Percentiles rank a stretch among this genome's conserved stretches.
phyloP scores from a whole-genome alignment of 2,797 vertebrate species.

The Acanthopagrus latus region DNA sequence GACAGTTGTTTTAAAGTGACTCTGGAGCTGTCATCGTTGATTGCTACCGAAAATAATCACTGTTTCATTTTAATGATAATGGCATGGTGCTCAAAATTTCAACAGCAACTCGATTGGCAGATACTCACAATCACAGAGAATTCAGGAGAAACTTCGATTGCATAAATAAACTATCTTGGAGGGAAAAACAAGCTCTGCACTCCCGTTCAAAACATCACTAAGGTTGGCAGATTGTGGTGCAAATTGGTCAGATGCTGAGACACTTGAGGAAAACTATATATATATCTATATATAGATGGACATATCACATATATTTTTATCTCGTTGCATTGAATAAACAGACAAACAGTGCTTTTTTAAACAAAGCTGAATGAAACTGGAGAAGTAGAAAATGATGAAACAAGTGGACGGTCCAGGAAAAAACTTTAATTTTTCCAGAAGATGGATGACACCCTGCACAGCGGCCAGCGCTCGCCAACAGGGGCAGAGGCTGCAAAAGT shows the following conservation, averaged over 20 bases:
- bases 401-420: slow-evolving; percentile 42
- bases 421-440: slow-evolving; percentile 58
- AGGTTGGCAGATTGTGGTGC: slow-evolving; percentile 14
- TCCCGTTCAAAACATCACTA: slow-evolving; percentile 19
- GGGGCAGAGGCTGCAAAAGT: slow-evolving; percentile 55
- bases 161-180: slow-evolving; percentile 10
- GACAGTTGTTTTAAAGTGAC: slow-evolving; percentile 2
- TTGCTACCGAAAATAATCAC: slow-evolving; percentile 17
- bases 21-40: slow-evolving; percentile 38
- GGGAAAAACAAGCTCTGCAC: slow-evolving; percentile 4
- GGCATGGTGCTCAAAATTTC: slow-evolving; percentile 21
- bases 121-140: slow-evolving; percentile 1
- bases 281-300: background rate
- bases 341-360: slow-evolving; percentile 21
- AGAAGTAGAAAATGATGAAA: slow-evolving; percentile 40
- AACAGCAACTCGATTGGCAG: background rate
- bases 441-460: slow-evolving; percentile 62
- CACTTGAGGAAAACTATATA: background rate
- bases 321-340: slow-evolving; percentile 13
- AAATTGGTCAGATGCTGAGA: background rate
- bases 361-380: slow-evolving; percentile 26
- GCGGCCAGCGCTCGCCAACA: slow-evolving; percentile 46
- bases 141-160: background rate
- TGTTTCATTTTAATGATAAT: slow-evolving; percentile 28
- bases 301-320: slow-evolving; percentile 26